Conservation (phyloP, 1,140 invertebrate species). For the Bombyx mori region ASM3026992v2 NC_085120.1:8026501-8027000, state of each 20-base stretch:
- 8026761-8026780: constrained; percentile 15
- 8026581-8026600: too few species aligned
- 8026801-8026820: constrained; percentile 14
- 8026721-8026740: constrained; percentile 21
- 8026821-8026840: constrained; percentile 27
- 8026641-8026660: too few species aligned
- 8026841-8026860: constrained; percentile 31
- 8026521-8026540: constrained; percentile 5
- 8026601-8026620: too few species aligned
- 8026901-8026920: constrained; percentile 22
- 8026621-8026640: too few species aligned
- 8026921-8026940: constrained; percentile 12
- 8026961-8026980: constrained; percentile 42
- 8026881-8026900: constrained; percentile 20
- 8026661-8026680: constrained; percentile 19
- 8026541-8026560: constrained; percentile 8
- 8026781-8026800: constrained; percentile 9
- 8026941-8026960: constrained; percentile 22
- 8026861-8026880: constrained; percentile 13
- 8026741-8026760: constrained; percentile 39
- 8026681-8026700: constrained; percentile 7
- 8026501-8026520: too few species aligned
- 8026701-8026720: constrained; percentile 12
- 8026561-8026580: too few species aligned
- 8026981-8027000: constrained; percentile 58